Evolutionary conservation across 1,140 invertebrate species (phyloP), one percentile per base, ranked within the genome.

Genomic region (Brachionus rubens): DNA sequence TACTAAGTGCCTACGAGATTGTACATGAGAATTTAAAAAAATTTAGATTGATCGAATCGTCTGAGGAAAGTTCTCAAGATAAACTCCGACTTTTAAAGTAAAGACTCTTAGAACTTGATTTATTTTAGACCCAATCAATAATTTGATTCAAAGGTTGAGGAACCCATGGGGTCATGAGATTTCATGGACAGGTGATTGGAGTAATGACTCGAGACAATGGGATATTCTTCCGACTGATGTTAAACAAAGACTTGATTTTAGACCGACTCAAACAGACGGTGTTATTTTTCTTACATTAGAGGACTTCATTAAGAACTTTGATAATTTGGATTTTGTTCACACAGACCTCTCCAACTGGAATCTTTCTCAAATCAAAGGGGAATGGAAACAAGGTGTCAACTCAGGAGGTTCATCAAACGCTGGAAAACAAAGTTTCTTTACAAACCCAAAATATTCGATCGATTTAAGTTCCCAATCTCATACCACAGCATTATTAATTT

Each of bases 1-100:
- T 87, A 81, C 84, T 80, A 91, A 93, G 36, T 91, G 94, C 82
- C 94, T 96, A 70, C 41, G 76, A 14, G 40, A 26, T 76, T 33
- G 4, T 21, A 3, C 9, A 19, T 65, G 28, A 41, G 3, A 46
- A 46, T 46, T 46, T 46, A 16, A 10, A 14, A 46, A 46, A 46
- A 3, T 46, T 46, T 46, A 3, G 14, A 3, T 14, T 46, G 5
- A 46, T 4, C 5, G n/a, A 7, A 3, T 46, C 43, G 5, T 5
- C 2, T 7, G 30, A 65, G 4, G 43, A 76, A 59, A 19, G 4
- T 56, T 16, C 36, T 33, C 48, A 54, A 72, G 2, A 47, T 12
- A 33, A 10, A 21, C 48, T 24, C 50, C 43, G 68, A 16, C 68
- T 72, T 2, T 21, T 72, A 36, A 72, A 72, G 68, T 72, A 50